Conservation (phyloP, 1,140 invertebrate genomes). For the Andrena cerasifolii region DNA sequence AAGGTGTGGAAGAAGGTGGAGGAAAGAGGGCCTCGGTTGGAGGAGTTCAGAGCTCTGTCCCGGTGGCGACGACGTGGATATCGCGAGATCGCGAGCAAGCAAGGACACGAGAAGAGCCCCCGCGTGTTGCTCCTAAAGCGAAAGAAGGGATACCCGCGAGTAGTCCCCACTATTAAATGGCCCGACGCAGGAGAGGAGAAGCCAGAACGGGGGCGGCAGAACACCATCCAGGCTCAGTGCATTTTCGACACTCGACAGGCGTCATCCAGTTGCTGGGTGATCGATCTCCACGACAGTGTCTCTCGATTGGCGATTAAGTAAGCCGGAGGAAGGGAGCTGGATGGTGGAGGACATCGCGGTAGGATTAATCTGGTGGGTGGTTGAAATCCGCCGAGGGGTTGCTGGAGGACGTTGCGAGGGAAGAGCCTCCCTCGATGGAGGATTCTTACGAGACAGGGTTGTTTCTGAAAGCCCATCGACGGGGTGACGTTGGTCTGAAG, state of each 20-base stretch:
- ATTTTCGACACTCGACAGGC: slow-evolving; percentile 73
- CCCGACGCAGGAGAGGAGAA: slow-evolving; percentile 74
- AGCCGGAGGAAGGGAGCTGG: no score
- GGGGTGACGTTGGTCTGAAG: no score
- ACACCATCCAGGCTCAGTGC: slow-evolving; percentile 77
- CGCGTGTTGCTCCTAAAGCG: slow-evolving; percentile 60
- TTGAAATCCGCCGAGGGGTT: no score
- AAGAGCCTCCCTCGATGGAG: no score
- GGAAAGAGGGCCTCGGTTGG: slow-evolving; percentile 16
- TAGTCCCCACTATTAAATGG: slow-evolving; percentile 80
- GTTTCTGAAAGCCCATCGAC: no score
- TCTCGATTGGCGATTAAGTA: no score
- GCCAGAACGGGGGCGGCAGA: slow-evolving; percentile 79
- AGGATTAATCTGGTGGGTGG: no score
- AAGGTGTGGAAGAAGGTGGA: slow-evolving; percentile 22
- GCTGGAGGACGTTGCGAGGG: no score
- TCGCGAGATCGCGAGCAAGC: slow-evolving; percentile 56
- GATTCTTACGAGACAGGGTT: no score
- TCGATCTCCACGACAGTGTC: no score
- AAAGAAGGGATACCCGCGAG: slow-evolving; percentile 77
- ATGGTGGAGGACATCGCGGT: no score
- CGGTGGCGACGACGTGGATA: slow-evolving; percentile 41
- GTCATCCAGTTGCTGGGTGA: slow-evolving; percentile 3
- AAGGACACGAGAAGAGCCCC: slow-evolving; percentile 61
- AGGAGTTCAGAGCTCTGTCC: slow-evolving; percentile 8